These are phyloP conservation scores for Hypselothyrea guttata DNA, from an alignment of 2,888 invertebrate species.

Conservation along the genomic window DNA sequence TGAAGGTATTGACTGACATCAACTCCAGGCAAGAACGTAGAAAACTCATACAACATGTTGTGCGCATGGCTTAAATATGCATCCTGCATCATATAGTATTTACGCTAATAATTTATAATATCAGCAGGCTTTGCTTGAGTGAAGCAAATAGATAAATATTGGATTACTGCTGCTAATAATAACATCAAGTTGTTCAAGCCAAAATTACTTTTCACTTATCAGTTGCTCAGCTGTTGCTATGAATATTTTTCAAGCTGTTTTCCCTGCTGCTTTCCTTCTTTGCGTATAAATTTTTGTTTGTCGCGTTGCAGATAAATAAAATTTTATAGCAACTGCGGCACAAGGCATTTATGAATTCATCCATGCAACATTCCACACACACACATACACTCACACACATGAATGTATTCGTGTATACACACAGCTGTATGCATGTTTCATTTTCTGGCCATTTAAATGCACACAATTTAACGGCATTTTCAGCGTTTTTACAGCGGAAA, in stretches of 20 bases:
- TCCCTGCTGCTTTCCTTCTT: neutral
- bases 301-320: constrained; percentile 58
- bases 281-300: constrained; percentile 30
- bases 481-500: constrained; percentile 28
- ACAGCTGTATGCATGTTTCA: neutral
- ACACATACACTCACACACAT: constrained; percentile 5
- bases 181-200: neutral
- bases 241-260: neutral
- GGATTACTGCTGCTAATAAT: neutral
- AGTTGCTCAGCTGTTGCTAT: too few relatives aligned
- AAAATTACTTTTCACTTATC: too few relatives aligned
- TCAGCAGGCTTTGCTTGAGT: too few relatives aligned
- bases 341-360: constrained; percentile 22
- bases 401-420: constrained; percentile 5
- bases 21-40: too few relatives aligned
- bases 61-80: too few relatives aligned
- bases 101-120: too few relatives aligned
- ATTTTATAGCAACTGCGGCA: constrained; percentile 15
- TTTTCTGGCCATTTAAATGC: constrained; percentile 44
- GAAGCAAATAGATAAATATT: too few relatives aligned
- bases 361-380: neutral
- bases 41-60: too few relatives aligned
- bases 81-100: too few relatives aligned
- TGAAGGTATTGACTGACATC: too few relatives aligned
- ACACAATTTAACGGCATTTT: constrained; percentile 38